Percentiles rank a stretch among this genome's conserved stretches.
These are phyloP conservation scores for Pteruthius melanotis DNA, from an alignment of 2,113 vertebrate genomes.

Conservation along the genomic window DNA sequence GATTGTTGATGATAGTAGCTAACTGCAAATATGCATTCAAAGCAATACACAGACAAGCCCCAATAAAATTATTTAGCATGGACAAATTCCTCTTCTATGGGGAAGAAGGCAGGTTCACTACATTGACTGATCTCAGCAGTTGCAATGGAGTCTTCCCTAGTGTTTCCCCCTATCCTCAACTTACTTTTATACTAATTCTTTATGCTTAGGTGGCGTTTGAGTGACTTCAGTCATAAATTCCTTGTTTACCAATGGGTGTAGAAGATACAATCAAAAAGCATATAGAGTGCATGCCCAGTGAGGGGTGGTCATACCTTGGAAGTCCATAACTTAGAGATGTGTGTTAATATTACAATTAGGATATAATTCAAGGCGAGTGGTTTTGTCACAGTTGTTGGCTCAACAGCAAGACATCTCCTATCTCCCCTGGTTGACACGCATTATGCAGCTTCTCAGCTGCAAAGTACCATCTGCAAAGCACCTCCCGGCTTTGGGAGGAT, in stretches of 20 bases:
- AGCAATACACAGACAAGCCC: not conserved
- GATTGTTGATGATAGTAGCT: rapidly evolving
- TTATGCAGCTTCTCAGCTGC: not conserved
- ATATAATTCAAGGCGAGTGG: not conserved
- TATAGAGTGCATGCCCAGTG: not conserved
- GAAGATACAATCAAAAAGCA: not conserved
- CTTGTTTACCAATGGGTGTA: not conserved
- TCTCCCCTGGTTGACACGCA: not conserved
- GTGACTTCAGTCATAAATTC: not conserved
- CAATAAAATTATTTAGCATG: not conserved
- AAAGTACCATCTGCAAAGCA: not conserved
- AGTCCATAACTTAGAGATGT: not conserved
- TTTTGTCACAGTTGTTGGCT: not conserved
- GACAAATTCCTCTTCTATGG: not conserved
- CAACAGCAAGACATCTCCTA: not conserved
- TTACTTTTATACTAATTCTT: not conserved
- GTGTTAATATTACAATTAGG: not conserved
- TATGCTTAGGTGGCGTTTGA: not conserved
- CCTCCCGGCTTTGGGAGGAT: not conserved
- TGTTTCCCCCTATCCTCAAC: not conserved
- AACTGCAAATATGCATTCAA: not conserved
- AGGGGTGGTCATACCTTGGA: not conserved
- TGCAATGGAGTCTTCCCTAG: not conserved
- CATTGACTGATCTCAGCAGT: not conserved
- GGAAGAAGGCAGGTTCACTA: not conserved